These are phyloP conservation scores for Desoria tigrina DNA, from an alignment of 2,888 invertebrate species.

Conservation along the genomic window DNA sequence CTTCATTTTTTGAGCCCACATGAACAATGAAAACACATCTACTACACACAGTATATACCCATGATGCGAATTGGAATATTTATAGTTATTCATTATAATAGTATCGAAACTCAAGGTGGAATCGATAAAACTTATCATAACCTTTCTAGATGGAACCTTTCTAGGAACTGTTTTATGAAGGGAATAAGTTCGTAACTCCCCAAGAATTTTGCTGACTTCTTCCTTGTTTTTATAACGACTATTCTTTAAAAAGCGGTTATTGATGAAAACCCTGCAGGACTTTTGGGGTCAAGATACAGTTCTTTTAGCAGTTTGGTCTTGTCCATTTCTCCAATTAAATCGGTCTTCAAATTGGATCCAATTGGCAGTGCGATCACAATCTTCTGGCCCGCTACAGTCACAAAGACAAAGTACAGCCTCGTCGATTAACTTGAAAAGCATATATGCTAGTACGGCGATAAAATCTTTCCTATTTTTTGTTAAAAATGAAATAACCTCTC, in stretches of 20 bases:
- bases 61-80: neutral
- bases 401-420: too few species aligned
- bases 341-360: neutral
- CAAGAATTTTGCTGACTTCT: neutral
- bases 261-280: neutral
- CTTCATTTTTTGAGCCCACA: neutral
- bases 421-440: too few species aligned
- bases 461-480: too few species aligned
- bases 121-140: slow-evolving; percentile 13
- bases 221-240: slow-evolving; percentile 8
- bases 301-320: neutral
- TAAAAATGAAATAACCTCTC: too few species aligned
- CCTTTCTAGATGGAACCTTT: neutral
- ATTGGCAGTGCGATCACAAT: neutral
- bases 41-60: slow-evolving; percentile 2
- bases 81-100: slow-evolving; percentile 1
- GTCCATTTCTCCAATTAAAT: slow-evolving; percentile 1
- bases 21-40: neutral
- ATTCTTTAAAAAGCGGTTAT: slow-evolving; percentile 11
- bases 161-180: slow-evolving; percentile 8
- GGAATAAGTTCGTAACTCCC: slow-evolving; percentile 5
- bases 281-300: neutral
- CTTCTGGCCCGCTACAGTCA: too few species aligned
- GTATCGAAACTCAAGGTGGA: too few species aligned
- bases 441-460: too few species aligned